Base-by-base conservation (phyloP, 2,797 vertebrate species). In the Neopelma chrysocephalum region DNA sequence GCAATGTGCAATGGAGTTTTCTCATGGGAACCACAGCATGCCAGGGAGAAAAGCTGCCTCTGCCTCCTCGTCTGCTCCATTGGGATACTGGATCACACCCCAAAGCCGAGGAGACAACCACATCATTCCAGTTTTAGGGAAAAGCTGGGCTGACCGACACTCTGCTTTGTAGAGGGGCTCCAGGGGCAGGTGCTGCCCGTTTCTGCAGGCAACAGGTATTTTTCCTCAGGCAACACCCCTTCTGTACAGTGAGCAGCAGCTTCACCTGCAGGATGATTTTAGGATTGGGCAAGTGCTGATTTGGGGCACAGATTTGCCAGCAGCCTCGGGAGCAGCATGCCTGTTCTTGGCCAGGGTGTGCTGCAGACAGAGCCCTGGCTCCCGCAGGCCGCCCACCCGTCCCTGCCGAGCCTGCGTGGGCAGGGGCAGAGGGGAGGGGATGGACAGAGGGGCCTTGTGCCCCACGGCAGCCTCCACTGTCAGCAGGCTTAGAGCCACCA, bases 21-120 rank as follows among this genome's bases (percentile, higher is more conserved):
- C 96, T 97, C 96, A 96, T 97, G 97, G 96, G 96, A 97, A 97
- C 94, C 56, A 40, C 71, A 15, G 53, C 53, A 11, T 60, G 89
- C 80, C 87, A 64, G 80, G 84, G 73, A 90, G 80, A 64, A 84
- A 73, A 89, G 69, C 89, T 60, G 81, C 90, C 69, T 91, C 68
- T 80, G 32, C 86, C 93, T 93, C 85, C 88, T 78, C 5, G 3
- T 19, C 89, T 77, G 79, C 78, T 70, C 89, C 12, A 10, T 0
- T 6, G 54, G 83, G 69, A 50, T 19, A 19, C 57, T 18, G 66
- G 62, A 57, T 82, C 70, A 25, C 90, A 83, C 78, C 70, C 84
- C 62, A 23, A 12, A 23, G 53, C 8, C 0, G 1, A 51, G 69
- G 38, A 85, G 80, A 15, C 60, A 26, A 36, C 69, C 73, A 25